Evolutionary conservation across 2,888 invertebrate genomes (phyloP).

Genomic region (Agrilus cyanescens): DNA sequence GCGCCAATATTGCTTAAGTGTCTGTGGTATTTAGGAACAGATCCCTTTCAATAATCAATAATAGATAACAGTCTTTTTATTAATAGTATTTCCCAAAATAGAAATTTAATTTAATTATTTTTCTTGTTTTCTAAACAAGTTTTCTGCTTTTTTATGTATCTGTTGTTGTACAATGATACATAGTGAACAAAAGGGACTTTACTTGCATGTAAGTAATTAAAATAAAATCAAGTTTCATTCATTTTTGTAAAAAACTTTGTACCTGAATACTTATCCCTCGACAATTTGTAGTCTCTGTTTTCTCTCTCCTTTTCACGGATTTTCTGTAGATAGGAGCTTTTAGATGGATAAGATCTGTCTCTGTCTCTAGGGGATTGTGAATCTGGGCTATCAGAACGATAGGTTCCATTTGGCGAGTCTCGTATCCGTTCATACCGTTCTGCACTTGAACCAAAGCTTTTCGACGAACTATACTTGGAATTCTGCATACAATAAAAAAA

Average conservation of each 20-base stretch:
- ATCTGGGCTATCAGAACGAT: slow-evolving; percentile 62
- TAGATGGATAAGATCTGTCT: slow-evolving; percentile 49
- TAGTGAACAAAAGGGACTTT: too few species aligned
- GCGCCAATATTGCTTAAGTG: too few species aligned
- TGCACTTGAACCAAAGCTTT: slow-evolving; percentile 39
- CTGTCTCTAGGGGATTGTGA: slow-evolving; percentile 62
- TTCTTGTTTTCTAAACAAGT: too few species aligned
- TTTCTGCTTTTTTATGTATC: too few species aligned
- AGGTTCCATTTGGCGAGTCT: slow-evolving; percentile 51
- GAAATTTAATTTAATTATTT: too few species aligned
- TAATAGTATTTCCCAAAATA: too few species aligned
- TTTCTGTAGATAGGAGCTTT: slow-evolving; percentile 55
- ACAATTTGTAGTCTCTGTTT: slow-evolving; percentile 77
- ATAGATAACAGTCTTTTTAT: too few species aligned
- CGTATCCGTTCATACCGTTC: slow-evolving; percentile 50
- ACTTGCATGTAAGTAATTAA: too few species aligned
- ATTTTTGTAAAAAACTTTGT: slow-evolving; percentile 12
- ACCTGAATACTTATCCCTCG: slow-evolving; percentile 85
- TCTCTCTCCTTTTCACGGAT: slow-evolving; percentile 75
- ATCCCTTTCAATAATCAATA: too few species aligned
- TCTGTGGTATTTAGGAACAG: too few species aligned
- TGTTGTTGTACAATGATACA: too few species aligned
- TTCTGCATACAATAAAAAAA: slow-evolving; percentile 38
- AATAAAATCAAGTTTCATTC: too few species aligned
- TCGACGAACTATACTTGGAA: slow-evolving; percentile 69